Conservation (phyloP, 2,113 vertebrate species). For the Pteruthius melanotis region DNA sequence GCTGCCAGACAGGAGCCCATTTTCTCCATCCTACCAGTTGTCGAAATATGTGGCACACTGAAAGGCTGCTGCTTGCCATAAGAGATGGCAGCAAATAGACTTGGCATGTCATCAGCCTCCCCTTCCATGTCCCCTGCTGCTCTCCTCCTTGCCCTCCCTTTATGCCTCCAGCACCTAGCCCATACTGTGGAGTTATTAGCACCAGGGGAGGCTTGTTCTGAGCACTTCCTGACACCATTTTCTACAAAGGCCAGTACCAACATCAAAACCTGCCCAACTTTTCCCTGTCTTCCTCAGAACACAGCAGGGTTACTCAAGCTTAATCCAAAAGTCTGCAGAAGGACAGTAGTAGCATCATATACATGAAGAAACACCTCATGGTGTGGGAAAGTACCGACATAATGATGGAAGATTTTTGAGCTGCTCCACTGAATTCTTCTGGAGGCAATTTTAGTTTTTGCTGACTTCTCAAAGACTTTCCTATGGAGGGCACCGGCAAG, state of each 20-base stretch:
- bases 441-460: neutral
- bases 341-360: neutral
- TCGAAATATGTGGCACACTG: rapidly evolving
- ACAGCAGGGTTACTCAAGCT: neutral
- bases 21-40: neutral
- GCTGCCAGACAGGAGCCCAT: neutral
- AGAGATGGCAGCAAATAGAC: neutral
- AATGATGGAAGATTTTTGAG: neutral
- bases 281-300: neutral
- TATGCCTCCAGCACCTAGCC: neutral
- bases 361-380: neutral
- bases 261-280: neutral
- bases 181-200: neutral
- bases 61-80: neutral
- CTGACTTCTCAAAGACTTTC: neutral
- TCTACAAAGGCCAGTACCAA: neutral
- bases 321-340: neutral
- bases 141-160: neutral
- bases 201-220: neutral
- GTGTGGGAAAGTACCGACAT: neutral
- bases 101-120: rapidly evolving
- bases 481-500: neutral
- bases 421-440: neutral
- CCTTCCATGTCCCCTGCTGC: neutral
- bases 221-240: neutral